A percentile compares a stretch with the other conserved stretches of the same genome.
Conservation (phyloP, 2,113 vertebrate genomes). For the Notarius lentiginosus region DNA sequence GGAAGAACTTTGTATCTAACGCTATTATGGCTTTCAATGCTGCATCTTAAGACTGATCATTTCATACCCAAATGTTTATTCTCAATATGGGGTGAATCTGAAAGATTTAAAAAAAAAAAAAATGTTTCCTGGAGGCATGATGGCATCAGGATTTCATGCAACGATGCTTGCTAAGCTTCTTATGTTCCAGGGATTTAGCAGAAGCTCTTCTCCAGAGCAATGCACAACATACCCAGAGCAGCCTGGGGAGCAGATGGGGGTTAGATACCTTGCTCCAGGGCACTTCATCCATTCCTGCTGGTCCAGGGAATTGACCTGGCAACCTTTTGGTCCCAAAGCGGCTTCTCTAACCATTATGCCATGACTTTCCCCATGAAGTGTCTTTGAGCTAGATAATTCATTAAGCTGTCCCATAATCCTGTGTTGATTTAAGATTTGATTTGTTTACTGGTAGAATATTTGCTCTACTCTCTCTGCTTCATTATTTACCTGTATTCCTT, state of each 20-base stretch:
- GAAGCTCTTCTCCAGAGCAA: too few species aligned
- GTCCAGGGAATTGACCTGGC: too few species aligned
- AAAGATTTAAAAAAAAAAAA: background rate
- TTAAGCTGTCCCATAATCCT: background rate
- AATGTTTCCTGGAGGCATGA: background rate
- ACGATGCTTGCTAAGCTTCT: background rate
- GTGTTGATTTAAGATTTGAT: background rate
- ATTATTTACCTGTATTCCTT: background rate
- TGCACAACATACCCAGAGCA: too few species aligned
- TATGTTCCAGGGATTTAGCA: too few species aligned
- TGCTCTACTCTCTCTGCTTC: background rate
- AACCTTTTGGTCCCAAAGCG: too few species aligned
- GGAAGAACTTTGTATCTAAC: background rate
- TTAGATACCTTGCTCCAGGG: too few species aligned
- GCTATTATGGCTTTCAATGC: background rate
- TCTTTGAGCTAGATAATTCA: background rate
- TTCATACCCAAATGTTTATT: background rate
- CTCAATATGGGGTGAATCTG: background rate
- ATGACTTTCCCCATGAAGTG: too few species aligned
- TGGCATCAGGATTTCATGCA: background rate
- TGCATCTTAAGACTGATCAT: background rate
- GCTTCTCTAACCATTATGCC: too few species aligned
- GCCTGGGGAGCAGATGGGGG: too few species aligned
- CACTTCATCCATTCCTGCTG: too few species aligned
- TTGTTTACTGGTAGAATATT: background rate